Evolutionary conservation across 2,113 vertebrate genomes (phyloP).

Genomic region (Brachyistius frenatus): DNA sequence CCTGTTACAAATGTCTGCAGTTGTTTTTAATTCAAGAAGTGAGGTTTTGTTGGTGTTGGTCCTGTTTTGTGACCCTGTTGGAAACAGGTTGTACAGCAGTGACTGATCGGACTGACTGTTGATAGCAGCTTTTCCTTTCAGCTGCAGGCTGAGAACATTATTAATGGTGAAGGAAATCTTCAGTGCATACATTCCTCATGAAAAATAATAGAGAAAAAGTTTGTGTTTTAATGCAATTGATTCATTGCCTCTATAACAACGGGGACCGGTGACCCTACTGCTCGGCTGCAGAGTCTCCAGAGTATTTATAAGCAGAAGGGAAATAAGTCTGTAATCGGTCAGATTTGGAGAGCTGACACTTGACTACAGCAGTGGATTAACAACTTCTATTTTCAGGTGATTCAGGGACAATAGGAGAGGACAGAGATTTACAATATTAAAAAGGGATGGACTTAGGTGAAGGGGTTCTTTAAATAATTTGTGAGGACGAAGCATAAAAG

Average conservation of each 20-base stretch:
- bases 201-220: background rate
- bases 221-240: constrained; percentile 14
- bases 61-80: background rate
- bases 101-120: constrained; percentile 1
- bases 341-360: constrained; percentile 25
- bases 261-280: background rate
- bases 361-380: constrained; percentile 38
- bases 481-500: constrained; percentile 37
- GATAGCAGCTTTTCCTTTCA: background rate
- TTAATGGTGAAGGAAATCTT: background rate
- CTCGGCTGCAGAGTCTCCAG: background rate
- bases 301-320: constrained; percentile 7
- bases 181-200: background rate
- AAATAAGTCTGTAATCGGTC: constrained; percentile 33
- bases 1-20: background rate
- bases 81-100: background rate
- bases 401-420: constrained; percentile 10
- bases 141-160: constrained; percentile 2
- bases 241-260: background rate
- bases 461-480: constrained; percentile 51
- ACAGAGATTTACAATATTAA: constrained; percentile 48
- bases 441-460: constrained; percentile 28
- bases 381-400: constrained; percentile 33
- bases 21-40: background rate
- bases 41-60: background rate